phyloP scores from a whole-genome alignment of 2,888 invertebrate species.

The Tetragonula carbonaria region DNA sequence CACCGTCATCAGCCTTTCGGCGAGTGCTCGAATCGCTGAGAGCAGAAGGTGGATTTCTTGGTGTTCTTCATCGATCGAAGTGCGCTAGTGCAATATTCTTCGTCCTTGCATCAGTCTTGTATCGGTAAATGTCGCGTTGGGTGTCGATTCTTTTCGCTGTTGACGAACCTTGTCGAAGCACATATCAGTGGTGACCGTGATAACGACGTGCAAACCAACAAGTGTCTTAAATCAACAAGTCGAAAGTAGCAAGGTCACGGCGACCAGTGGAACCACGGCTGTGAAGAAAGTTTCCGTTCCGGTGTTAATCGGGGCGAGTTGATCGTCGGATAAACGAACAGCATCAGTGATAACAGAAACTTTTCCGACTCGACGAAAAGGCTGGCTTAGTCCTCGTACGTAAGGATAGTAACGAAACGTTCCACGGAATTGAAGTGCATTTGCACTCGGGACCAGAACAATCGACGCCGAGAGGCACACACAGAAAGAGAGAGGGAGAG shows the following conservation, averaged over 20 bases:
- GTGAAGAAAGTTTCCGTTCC: conserved; percentile 53
- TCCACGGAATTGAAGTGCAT: conserved; percentile 3
- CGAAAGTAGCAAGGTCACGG: conserved; percentile 63
- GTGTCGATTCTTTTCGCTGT: neutral
- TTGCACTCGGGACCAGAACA: conserved; percentile 16
- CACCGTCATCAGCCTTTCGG: neutral
- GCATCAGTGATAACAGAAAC: conserved; percentile 37
- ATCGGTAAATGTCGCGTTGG: neutral
- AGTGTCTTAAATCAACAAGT: conserved; percentile 75
- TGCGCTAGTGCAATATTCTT: neutral
- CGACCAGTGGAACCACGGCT: conserved; percentile 22
- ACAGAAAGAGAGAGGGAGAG: neutral
- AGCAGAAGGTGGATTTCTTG: neutral
- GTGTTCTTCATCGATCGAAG: neutral
- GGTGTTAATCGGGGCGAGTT: conserved; percentile 51
- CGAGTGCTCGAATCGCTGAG: neutral
- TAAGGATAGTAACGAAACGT: conserved; percentile 34
- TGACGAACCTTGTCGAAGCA: neutral
- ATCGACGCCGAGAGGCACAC: conserved; percentile 37
- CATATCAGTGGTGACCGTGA: conserved; percentile 38
- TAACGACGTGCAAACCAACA: conserved; percentile 67
- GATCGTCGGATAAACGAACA: conserved; percentile 38
- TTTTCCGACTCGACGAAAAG: conserved; percentile 25
- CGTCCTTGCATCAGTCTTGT: neutral
- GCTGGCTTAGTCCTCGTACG: neutral